These are phyloP conservation scores for Cylloceria caligata DNA, from an alignment of 2,888 invertebrate genomes.

Conservation along the genomic window DNA sequence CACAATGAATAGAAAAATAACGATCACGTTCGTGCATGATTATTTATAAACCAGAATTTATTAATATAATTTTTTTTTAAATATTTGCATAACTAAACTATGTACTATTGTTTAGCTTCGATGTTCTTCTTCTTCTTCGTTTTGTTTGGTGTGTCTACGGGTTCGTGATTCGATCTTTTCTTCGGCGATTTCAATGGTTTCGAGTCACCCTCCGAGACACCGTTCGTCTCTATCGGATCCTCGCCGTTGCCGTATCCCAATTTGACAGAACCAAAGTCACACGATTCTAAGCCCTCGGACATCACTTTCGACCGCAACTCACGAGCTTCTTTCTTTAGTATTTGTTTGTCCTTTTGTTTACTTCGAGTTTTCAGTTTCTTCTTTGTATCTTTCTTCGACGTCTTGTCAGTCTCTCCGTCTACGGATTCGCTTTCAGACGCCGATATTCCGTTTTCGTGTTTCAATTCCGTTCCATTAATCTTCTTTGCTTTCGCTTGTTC, in stretches of 20 bases:
- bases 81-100: slow-evolving; percentile 47
- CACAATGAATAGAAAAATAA: slow-evolving; percentile 76
- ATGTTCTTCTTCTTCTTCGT: slow-evolving; percentile 74
- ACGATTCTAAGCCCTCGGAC: slow-evolving; percentile 84
- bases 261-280: slow-evolving; percentile 79
- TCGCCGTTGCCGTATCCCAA: slow-evolving; percentile 67
- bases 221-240: slow-evolving; percentile 68
- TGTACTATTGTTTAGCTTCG: slow-evolving; percentile 47
- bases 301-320: slow-evolving; percentile 84
- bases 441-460: slow-evolving; percentile 70
- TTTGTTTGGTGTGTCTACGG: slow-evolving; percentile 68
- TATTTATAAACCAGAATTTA: slow-evolving; percentile 46
- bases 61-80: slow-evolving; percentile 33
- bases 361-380: slow-evolving; percentile 79
- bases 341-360: slow-evolving; percentile 82
- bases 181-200: slow-evolving; percentile 54
- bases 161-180: slow-evolving; percentile 65
- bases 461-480: slow-evolving; percentile 72
- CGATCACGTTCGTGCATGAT: slow-evolving; percentile 64
- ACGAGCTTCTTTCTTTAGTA: slow-evolving; percentile 85
- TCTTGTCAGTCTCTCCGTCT: slow-evolving; percentile 66
- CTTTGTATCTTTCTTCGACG: slow-evolving; percentile 70
- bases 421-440: slow-evolving; percentile 68
- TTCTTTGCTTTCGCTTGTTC: slow-evolving; percentile 73
- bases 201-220: slow-evolving; percentile 54